phyloP scores from a whole-genome alignment of 2,113 vertebrate species.

The Protomyctophum bolini region DNA sequence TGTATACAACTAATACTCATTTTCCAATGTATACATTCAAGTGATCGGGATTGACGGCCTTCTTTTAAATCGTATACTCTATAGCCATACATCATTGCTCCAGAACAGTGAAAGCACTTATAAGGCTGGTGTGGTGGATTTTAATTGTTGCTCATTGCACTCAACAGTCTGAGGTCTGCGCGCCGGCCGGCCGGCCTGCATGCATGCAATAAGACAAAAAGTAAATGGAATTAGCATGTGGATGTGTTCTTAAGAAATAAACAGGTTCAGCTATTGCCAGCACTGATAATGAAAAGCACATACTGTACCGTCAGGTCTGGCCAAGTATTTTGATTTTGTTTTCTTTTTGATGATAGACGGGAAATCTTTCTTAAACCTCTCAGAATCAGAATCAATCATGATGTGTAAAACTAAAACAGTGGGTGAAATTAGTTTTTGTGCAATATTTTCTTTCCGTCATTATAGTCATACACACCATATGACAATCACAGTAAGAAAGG shows the following conservation, averaged over 20 bases:
- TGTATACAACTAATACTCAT: constrained; percentile 7
- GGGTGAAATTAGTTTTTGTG: neutral
- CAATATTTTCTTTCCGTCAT: neutral
- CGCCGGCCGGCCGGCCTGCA: no score
- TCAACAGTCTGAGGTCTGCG: constrained; percentile 4
- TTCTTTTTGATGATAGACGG: neutral
- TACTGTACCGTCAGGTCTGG: neutral
- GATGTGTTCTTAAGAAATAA: neutral
- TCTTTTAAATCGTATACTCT: constrained; percentile 4
- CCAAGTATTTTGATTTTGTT: neutral
- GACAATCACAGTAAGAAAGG: neutral
- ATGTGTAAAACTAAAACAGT: neutral
- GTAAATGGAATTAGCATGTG: constrained; percentile 23
- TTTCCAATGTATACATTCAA: neutral
- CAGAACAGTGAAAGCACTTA: neutral
- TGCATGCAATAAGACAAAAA: constrained; percentile 3
- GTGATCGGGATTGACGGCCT: constrained; percentile 7
- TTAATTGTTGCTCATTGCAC: neutral
- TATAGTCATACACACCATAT: neutral
- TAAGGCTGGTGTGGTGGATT: neutral
- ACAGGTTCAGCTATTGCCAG: neutral
- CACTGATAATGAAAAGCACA: neutral
- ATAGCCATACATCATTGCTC: constrained; percentile 5
- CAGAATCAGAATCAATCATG: no score
- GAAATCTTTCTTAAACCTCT: neutral